Conservation (phyloP, 2,797 vertebrate genomes). For the Gymnocypris eckloni region DNA sequence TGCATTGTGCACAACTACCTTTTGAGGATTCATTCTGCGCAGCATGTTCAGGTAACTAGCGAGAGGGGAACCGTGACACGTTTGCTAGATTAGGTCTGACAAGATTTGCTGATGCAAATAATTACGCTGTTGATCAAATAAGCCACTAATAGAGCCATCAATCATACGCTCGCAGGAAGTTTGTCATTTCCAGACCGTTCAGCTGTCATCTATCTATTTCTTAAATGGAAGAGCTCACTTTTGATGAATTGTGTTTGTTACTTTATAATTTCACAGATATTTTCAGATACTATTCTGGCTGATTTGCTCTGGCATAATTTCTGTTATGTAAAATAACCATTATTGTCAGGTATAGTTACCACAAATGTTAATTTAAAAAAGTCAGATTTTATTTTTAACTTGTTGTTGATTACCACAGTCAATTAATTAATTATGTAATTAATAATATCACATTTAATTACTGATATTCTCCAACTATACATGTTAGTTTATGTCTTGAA, state of each 20-base stretch:
- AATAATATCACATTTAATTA: neutral
- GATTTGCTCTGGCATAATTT: neutral
- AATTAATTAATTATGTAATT: neutral
- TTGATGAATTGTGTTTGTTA: conserved; percentile 20
- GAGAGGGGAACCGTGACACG: conserved; percentile 54
- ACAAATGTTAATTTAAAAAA: neutral
- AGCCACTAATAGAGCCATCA: conserved; percentile 71
- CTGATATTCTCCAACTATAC: neutral
- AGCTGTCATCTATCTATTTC: conserved; percentile 12
- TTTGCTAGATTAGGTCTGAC: conserved; percentile 69
- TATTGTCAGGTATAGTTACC: neutral
- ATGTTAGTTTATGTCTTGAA: neutral
- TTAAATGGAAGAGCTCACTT: conserved; percentile 1
- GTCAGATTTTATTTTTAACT: too few species aligned
- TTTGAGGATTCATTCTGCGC: neutral
- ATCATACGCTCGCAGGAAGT: conserved; percentile 55
- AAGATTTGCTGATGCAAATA: conserved; percentile 75
- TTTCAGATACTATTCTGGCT: neutral
- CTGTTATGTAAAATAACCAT: neutral
- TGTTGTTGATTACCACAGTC: neutral
- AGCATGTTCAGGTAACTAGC: neutral
- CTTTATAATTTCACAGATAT: neutral
- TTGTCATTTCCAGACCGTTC: conserved; percentile 44
- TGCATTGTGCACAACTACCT: conserved; percentile 5
- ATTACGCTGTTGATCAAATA: conserved; percentile 76